Base-by-base conservation (phyloP, 2,888 invertebrate genomes). In the Orthosia incerta region DNA sequence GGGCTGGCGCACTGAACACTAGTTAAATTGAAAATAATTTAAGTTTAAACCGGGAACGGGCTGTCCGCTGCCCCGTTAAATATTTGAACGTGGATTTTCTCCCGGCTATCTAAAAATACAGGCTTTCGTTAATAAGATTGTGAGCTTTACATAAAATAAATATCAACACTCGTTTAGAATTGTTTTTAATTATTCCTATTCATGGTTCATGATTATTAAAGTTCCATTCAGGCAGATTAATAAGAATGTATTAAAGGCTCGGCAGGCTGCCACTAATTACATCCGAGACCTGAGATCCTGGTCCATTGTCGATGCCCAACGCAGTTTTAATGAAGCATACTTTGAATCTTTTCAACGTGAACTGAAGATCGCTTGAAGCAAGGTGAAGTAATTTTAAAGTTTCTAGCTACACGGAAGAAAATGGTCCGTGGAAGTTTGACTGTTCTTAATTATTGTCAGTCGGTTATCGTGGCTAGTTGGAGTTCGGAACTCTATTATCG, bases 271-370 rank as follows among this genome's bases (percentile, higher is more conserved):
- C 88, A 86, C 88, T 95, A 95, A 95, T 95, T 94, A 93, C 94
- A 93, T 94, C 92, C 92, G 91, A 89, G 88, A 84, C 87, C 89
- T 89, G 87, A 86, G 87, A 89, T 91, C 90, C 89, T 89, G 88
- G 73, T 81, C 91, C 89, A 94, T 94, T 93, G 94, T 93, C 90
- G 91, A 91, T 89, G 85, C 79, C 88, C 89, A 89, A 90, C 90
- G 89, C 90, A 89, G 89, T 91, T 92, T 93, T 94, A 95, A 95
- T 94, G 94, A 95, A 94, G 93, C 91, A 90, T 93, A 90, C 92
- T 94, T 92, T 90, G 89, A 93, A 94, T 93, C 92, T 93, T 93
- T 93, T 93, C 91, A 88, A 85, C 89, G 88, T 84, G 87, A 88
- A 89, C 85, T 86, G 86, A 88, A 88, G 88, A 89, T 86, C 85